A percentile compares a stretch with the other conserved stretches of the same genome.
Conservation (phyloP, 2,113 vertebrate species). For the Myrmecophaga tridactyla region DNA sequence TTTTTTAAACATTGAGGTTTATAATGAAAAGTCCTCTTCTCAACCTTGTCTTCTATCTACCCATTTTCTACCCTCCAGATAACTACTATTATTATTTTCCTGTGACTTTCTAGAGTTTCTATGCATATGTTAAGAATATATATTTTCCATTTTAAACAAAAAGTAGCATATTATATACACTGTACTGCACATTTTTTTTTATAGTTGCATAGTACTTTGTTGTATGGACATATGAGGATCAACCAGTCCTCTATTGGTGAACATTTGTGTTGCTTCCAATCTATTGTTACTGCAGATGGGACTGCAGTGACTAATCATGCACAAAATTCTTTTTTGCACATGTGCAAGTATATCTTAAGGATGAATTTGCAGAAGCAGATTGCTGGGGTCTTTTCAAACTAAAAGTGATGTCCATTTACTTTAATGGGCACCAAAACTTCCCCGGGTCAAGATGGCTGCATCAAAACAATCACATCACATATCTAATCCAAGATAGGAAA, state of each 20-base stretch:
- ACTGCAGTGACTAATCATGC: not conserved
- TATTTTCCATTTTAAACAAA: not conserved
- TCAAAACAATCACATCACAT: not conserved
- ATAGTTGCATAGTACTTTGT: not conserved
- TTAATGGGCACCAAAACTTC: not conserved
- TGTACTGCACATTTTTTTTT: not conserved
- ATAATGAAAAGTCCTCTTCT: not conserved
- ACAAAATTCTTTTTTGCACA: not conserved
- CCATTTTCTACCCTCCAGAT: not conserved
- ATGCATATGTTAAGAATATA: not conserved
- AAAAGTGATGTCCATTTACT: not conserved
- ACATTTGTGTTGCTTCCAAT: not conserved
- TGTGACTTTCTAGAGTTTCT: constrained; percentile 15
- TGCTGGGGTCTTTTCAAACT: not conserved
- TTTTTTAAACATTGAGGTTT: not conserved
- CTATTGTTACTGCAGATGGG: not conserved
- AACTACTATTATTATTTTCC: constrained; percentile 1
- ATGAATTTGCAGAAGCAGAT: not conserved
- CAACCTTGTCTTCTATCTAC: not conserved
- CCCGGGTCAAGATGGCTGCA: not conserved
- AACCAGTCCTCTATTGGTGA: not conserved
- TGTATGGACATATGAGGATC: not conserved
- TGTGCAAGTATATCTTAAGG: not conserved
- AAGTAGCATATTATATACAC: not conserved
- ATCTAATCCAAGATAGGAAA: not conserved